Evolutionary conservation across 2,888 invertebrate genomes (phyloP).

Genomic region (Brachylomia viminalis): DNA sequence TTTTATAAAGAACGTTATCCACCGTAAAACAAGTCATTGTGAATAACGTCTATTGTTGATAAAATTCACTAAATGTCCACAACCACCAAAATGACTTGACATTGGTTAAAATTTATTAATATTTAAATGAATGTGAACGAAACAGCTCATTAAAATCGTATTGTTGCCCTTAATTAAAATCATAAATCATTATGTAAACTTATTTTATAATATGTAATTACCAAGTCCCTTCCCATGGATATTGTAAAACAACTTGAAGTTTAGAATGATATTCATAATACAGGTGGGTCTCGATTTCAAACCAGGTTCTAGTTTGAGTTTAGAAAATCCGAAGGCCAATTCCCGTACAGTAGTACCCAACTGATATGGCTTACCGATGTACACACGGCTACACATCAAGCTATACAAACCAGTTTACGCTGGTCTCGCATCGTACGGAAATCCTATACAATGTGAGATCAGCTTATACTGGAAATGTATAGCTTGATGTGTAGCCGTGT

Average conservation of each 20-base stretch:
- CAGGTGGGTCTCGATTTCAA: neutral
- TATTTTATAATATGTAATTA: constrained; percentile 7
- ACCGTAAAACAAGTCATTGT: neutral
- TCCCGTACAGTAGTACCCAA: no score
- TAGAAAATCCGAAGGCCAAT: neutral
- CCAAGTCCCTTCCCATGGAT: neutral
- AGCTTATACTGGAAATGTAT: no score
- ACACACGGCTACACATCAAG: no score
- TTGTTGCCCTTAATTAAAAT: neutral
- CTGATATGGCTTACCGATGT: no score
- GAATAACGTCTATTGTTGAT: constrained; percentile 20
- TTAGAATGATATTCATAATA: neutral
- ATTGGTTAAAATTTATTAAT: constrained; percentile 9
- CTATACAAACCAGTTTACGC: no score
- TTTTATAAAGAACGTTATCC: neutral
- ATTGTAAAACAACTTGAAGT: neutral
- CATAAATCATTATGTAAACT: constrained; percentile 8
- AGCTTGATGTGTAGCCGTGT: no score
- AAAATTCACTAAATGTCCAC: neutral
- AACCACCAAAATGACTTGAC: constrained; percentile 13
- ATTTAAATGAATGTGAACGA: constrained; percentile 16
- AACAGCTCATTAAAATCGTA: neutral
- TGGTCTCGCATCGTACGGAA: no score
- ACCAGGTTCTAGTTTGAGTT: neutral
- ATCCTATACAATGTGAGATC: no score